phyloP scores from a whole-genome alignment of 1,140 invertebrate species.

The Diabrotica virgifera region DNA sequence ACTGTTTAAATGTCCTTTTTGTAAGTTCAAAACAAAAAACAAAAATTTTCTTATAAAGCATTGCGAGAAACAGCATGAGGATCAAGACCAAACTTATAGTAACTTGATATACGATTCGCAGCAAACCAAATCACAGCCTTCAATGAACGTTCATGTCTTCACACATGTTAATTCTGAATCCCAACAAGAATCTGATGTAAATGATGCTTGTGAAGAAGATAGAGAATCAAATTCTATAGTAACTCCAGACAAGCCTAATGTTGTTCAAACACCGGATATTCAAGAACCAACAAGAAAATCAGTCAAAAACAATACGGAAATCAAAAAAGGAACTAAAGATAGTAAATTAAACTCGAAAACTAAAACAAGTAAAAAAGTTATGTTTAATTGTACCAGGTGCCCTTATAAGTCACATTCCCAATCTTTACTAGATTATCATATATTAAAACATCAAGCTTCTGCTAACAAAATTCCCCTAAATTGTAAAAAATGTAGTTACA shows the following conservation, averaged over 20 bases:
- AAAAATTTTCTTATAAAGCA: slow-evolving; percentile 10
- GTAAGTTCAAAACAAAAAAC: slow-evolving; percentile 14
- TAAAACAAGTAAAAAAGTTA: background rate
- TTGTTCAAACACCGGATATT: background rate
- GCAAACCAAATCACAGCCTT: background rate
- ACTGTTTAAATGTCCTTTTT: slow-evolving; percentile 9
- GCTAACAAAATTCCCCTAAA: background rate
- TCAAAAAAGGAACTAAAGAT: background rate
- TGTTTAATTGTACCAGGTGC: slow-evolving; percentile 8
- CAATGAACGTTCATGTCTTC: background rate
- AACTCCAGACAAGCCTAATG: slow-evolving; percentile 3
- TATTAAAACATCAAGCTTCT: slow-evolving; percentile 12
- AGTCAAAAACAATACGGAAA: no score
- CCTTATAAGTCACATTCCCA: slow-evolving; percentile 6
- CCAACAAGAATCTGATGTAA: background rate
- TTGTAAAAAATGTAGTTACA: slow-evolving; percentile 5
- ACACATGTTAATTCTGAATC: background rate
- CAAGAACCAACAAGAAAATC: background rate
- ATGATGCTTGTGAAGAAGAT: background rate
- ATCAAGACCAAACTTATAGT: background rate
- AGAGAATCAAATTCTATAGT: slow-evolving; percentile 4
- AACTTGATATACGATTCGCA: background rate
- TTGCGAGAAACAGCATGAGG: slow-evolving; percentile 1
- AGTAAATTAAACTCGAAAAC: background rate
- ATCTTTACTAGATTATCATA: slow-evolving; percentile 5